These are phyloP conservation scores for Tuta absoluta DNA, from an alignment of 2,888 invertebrate genomes.

Conservation along the genomic window DNA sequence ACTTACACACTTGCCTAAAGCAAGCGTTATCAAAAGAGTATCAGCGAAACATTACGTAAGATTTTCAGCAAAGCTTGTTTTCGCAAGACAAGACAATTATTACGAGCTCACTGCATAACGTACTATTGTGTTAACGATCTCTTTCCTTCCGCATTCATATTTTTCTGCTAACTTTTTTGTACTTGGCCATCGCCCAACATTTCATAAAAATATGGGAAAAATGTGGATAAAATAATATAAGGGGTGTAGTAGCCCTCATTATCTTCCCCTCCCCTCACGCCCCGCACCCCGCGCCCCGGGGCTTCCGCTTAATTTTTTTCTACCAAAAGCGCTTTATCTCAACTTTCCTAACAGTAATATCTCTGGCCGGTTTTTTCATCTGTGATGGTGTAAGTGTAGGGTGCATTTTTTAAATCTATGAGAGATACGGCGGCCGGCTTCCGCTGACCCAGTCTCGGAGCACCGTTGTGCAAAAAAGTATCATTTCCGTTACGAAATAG, in stretches of 20 bases:
- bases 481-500: not conserved
- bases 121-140: slow-evolving; percentile 7
- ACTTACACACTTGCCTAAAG: not conserved
- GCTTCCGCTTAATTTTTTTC: slow-evolving; percentile 43
- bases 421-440: not conserved
- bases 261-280: slow-evolving; percentile 26
- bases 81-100: not conserved
- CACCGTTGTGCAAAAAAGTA: slow-evolving; percentile 2
- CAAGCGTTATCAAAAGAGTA: not conserved
- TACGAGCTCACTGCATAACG: not conserved
- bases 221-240: slow-evolving; percentile 45
- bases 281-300: slow-evolving; percentile 29
- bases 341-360: slow-evolving; percentile 40
- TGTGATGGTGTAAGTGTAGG: slow-evolving; percentile 31
- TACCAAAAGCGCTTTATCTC: slow-evolving; percentile 43
- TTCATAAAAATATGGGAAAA: slow-evolving; percentile 31
- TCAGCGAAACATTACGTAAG: not conserved
- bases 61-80: not conserved
- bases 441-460: slow-evolving; percentile 4
- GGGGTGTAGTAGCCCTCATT: slow-evolving; percentile 37
- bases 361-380: slow-evolving; percentile 35
- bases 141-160: slow-evolving; percentile 13
- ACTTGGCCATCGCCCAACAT: slow-evolving; percentile 5
- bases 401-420: slow-evolving; percentile 22
- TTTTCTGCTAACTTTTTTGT: not conserved